phyloP scores from a whole-genome alignment of 2,113 vertebrate species.

The Rhabdornis inornatus region DNA sequence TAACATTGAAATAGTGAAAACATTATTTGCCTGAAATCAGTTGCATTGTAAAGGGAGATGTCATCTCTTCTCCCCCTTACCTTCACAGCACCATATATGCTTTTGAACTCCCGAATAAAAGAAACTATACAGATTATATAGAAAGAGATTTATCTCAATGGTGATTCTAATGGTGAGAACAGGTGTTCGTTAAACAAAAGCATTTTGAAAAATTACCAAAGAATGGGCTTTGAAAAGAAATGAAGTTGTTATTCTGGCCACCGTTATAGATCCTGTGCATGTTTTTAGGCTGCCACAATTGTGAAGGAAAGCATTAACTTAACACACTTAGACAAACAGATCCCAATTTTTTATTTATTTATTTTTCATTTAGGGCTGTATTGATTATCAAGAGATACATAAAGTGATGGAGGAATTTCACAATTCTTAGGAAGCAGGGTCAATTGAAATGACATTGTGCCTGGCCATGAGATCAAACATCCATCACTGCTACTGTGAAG shows the following conservation, averaged over 20 bases:
- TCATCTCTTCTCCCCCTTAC: background rate
- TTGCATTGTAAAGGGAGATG: background rate
- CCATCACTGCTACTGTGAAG: background rate
- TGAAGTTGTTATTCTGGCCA: background rate
- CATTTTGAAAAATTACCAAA: background rate
- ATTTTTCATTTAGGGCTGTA: background rate
- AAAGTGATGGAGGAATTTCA: background rate
- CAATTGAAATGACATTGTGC: background rate
- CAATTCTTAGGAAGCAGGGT: background rate
- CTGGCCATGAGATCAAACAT: background rate
- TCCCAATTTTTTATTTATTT: rapidly evolving
- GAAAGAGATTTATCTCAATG: background rate
- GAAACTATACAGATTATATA: background rate
- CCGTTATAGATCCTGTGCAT: background rate
- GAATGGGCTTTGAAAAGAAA: background rate
- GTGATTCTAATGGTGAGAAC: background rate
- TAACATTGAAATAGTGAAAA: background rate
- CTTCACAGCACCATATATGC: background rate
- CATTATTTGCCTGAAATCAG: background rate
- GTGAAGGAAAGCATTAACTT: background rate
- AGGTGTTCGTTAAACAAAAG: background rate
- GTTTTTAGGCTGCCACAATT: background rate
- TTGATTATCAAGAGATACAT: background rate
- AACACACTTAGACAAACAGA: background rate
- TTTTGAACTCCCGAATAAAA: background rate